phyloP scores from a whole-genome alignment of 2,113 vertebrate genomes.

The Australoheros scitulus region DNA sequence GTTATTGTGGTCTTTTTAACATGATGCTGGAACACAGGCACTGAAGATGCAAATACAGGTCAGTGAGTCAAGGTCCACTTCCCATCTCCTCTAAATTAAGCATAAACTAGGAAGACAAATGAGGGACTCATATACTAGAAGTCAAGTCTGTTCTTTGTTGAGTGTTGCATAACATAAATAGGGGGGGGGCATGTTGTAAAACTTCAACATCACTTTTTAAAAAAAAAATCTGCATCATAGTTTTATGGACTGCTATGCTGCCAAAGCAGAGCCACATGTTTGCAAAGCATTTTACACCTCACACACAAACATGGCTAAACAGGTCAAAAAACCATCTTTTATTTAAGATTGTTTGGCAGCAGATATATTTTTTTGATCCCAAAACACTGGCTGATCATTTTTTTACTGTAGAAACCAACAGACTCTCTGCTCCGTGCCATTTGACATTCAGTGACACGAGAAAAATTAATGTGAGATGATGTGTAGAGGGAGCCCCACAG shows the following conservation, averaged over 20 bases:
- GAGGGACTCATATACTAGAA: neutral
- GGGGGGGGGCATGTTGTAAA: neutral
- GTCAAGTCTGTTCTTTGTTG: neutral
- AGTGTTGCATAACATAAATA: neutral
- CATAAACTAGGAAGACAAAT: neutral
- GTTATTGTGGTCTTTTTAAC: neutral
- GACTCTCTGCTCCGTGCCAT: neutral
- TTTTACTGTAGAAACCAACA: neutral
- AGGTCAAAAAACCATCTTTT: neutral
- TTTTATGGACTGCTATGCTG: neutral
- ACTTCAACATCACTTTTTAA: neutral
- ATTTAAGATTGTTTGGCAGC: neutral
- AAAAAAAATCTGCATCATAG: neutral
- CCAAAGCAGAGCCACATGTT: neutral
- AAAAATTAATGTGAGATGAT: neutral
- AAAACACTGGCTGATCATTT: neutral
- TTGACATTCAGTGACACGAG: neutral
- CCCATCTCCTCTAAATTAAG: neutral
- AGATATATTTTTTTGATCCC: neutral
- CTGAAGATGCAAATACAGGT: constrained; percentile 23
- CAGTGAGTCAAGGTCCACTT: constrained; percentile 6
- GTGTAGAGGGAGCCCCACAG: neutral
- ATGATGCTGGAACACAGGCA: neutral
- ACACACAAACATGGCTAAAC: neutral
- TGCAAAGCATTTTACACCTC: neutral